A percentile compares a stretch with the other conserved stretches of the same genome.
phyloP scores from a whole-genome alignment of 2,113 vertebrate species.

The Clarias macrocephalus region DNA sequence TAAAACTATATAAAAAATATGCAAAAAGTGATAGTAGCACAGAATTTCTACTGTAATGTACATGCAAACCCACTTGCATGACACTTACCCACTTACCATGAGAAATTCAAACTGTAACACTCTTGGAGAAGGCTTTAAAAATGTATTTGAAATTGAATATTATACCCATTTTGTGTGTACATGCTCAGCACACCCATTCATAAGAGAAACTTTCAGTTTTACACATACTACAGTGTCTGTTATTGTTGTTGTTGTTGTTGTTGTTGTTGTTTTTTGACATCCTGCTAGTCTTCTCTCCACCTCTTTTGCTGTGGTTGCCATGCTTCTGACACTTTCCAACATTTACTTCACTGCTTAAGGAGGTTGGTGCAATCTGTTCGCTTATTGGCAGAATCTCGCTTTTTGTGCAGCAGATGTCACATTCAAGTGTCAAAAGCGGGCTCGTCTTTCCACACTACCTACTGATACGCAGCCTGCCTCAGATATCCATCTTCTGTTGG shows the following conservation, averaged over 20 bases:
- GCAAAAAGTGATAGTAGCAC: neutral
- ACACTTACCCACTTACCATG: no score
- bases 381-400: slow-evolving; percentile 33
- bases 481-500: slow-evolving; percentile 40
- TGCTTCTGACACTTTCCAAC: slow-evolving; percentile 19
- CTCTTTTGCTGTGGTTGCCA: neutral
- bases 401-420: slow-evolving; percentile 37
- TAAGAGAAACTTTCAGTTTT: neutral
- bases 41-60: neutral
- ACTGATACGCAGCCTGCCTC: slow-evolving; percentile 27
- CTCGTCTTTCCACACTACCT: slow-evolving; percentile 34
- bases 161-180: neutral
- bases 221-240: neutral
- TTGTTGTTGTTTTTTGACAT: neutral
- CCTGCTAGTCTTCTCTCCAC: neutral
- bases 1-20: neutral
- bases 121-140: neutral
- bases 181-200: neutral
- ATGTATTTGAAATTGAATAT: neutral
- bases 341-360: slow-evolving; percentile 28
- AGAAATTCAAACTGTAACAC: neutral
- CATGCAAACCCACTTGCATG: neutral
- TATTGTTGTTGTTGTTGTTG: neutral
- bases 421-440: slow-evolving; percentile 33
- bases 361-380: slow-evolving; percentile 27